Evolutionary conservation across 2,888 invertebrate genomes (phyloP), one percentile per base, ranked within the genome.

Genomic region (Diarsia rubi): DNA sequence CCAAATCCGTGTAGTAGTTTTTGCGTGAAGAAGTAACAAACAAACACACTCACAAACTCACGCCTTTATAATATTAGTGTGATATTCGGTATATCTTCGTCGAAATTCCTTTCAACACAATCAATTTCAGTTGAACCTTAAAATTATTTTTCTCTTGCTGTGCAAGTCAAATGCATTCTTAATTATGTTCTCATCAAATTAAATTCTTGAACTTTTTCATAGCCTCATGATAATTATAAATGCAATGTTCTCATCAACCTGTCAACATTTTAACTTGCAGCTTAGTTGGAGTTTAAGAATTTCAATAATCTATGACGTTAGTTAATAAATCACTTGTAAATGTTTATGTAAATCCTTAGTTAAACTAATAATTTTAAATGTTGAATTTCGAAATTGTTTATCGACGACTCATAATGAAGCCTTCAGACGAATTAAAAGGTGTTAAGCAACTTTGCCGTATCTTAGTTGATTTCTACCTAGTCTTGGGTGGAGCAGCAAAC

Each of bases 201-300:
- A 21, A 64, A 69, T 65, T 76, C 45, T 75, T 52, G n/a, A 65
- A 66, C n/a, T 59, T 54, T 47, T 74, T 77, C 78, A 80, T 75
- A 80, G 73, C 62, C 60, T 84, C 59, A 81, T 77, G 65, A 73
- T 62, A 65, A 70, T 81, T 79, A 75, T 60, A 64, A 86, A 82
- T 76, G 67, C 73, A 75, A 70, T 73, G 24, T 69, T 60, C 73
- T 64, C 78, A 75, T 82, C 79, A 73, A 76, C 14, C 76, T 75
- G 77, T 77, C 82, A 76, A 24, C 52, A 21, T 74, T 80, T 67
- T 73, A 47, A 57, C 57, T 73, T 59, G 31, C 47, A 52, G 31
- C 47, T 69, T 66, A 37, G 47, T 37, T 47, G 27, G 62, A 74
- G 31, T 75, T 73, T 44, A 60, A 60, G 62, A 47, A 69, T 74